These are phyloP conservation scores for Euproctis similis DNA, from an alignment of 2,888 invertebrate species.

Conservation along the genomic window DNA sequence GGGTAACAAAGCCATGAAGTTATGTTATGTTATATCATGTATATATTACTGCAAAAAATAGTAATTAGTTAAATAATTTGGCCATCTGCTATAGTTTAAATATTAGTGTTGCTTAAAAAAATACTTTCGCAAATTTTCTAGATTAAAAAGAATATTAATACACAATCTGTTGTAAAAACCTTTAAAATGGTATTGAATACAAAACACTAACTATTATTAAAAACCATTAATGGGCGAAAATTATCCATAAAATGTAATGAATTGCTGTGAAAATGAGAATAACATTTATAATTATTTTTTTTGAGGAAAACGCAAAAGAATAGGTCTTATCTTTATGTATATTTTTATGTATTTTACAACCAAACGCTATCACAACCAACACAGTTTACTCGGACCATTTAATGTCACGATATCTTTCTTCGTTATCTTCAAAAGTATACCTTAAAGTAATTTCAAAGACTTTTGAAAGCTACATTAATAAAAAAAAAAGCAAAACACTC, in stretches of 20 bases:
- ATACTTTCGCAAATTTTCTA: too few relatives aligned
- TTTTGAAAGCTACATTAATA: constrained; percentile 43
- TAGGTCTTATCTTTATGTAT: constrained; percentile 61
- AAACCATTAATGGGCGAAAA: constrained; percentile 56
- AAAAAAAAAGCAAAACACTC: constrained; percentile 42
- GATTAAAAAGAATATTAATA: too few relatives aligned
- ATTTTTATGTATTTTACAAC: constrained; percentile 58
- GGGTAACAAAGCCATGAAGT: too few relatives aligned
- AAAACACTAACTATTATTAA: constrained; percentile 48
- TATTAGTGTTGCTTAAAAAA: too few relatives aligned
- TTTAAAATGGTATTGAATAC: too few relatives aligned
- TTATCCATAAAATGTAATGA: constrained; percentile 64
- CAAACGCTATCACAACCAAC: constrained; percentile 54
- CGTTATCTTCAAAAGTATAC: constrained; percentile 46
- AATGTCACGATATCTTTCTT: constrained; percentile 38
- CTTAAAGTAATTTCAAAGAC: constrained; percentile 52
- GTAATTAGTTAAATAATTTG: too few relatives aligned
- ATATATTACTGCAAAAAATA: too few relatives aligned
- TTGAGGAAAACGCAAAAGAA: constrained; percentile 45
- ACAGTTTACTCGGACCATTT: constrained; percentile 44
- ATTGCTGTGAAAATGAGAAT: constrained; percentile 51
- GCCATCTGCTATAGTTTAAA: too few relatives aligned
- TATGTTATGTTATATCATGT: too few relatives aligned
- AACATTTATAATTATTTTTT: constrained; percentile 56
- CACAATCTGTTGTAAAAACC: too few relatives aligned